These are phyloP conservation scores for Trisateles emortualis DNA, from an alignment of 2,888 invertebrate species.

Conservation along the genomic window DNA sequence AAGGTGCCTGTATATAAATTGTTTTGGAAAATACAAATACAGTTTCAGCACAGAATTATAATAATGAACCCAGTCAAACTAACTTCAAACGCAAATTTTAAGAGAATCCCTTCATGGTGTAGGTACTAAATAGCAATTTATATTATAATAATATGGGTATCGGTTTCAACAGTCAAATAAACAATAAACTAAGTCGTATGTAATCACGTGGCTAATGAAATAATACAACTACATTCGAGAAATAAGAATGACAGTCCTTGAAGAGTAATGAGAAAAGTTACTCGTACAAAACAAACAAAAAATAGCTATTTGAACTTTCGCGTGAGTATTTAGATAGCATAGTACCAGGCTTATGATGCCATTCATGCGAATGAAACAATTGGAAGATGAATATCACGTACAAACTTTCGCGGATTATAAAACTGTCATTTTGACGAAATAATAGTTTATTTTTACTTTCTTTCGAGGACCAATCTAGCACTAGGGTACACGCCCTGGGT, in stretches of 20 bases:
- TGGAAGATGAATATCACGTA: no score
- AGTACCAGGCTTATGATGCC: no score
- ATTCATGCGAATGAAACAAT: no score
- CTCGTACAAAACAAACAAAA: no score
- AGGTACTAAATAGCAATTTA: conserved; percentile 12
- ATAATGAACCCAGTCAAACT: background rate
- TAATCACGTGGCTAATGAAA: background rate
- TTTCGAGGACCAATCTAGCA: no score
- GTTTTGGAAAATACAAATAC: background rate
- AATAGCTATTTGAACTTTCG: no score
- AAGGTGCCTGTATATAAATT: background rate
- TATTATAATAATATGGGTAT: conserved; percentile 8
- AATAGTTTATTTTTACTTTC: no score
- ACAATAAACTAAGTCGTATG: background rate
- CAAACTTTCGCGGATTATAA: no score
- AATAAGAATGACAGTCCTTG: background rate
- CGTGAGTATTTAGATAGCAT: no score
- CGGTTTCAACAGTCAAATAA: conserved; percentile 1
- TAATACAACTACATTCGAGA: background rate
- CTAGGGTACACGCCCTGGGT: no score
- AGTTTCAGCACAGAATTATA: no score
- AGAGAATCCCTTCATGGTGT: conserved; percentile 1
- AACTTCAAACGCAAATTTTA: background rate
- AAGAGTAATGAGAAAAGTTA: background rate
- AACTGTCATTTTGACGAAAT: no score